A percentile compares a stretch with the other conserved stretches of the same genome.
phyloP scores from a whole-genome alignment of 2,113 vertebrate genomes.

The Misgurnus anguillicaudatus region DNA sequence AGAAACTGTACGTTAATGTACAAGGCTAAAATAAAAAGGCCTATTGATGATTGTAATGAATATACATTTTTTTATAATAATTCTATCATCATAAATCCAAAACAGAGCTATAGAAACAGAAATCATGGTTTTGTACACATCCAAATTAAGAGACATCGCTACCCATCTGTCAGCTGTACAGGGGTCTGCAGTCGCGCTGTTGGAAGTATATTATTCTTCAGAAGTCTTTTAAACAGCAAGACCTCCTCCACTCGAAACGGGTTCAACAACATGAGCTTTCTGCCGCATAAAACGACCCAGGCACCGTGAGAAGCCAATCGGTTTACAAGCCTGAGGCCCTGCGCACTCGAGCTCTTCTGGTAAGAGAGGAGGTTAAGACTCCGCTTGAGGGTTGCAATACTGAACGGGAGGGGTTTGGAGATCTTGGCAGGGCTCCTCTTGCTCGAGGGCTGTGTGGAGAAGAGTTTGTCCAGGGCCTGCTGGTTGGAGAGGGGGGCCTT shows the following conservation, averaged over 20 bases:
- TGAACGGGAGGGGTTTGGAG: conserved; percentile 79
- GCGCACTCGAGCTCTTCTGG: conserved; percentile 58
- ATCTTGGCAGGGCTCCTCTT: conserved; percentile 67
- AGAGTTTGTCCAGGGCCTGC: conserved; percentile 85
- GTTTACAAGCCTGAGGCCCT: conserved; percentile 77
- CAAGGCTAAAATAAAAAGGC: background rate
- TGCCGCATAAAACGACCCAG: conserved; percentile 85
- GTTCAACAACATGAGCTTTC: conserved; percentile 85
- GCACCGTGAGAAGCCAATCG: conserved; percentile 83
- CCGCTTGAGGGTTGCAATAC: conserved; percentile 76
- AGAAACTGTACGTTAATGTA: background rate
- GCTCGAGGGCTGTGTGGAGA: conserved; percentile 76
- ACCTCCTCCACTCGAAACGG: conserved; percentile 91
- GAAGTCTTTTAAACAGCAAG: conserved; percentile 85
- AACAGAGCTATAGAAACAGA: conserved; percentile 1
- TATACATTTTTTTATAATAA: too few relatives aligned
- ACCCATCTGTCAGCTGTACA: conserved; percentile 88
- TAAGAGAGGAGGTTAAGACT: conserved; percentile 68
- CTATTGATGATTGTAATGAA: too few relatives aligned
- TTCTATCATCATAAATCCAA: too few relatives aligned
- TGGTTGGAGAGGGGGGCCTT: conserved; percentile 80
- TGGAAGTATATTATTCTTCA: conserved; percentile 88
- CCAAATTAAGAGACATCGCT: conserved; percentile 52
- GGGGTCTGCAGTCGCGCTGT: conserved; percentile 80
- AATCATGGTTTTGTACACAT: conserved; percentile 1